Percentiles rank a stretch among this genome's conserved stretches.
These are phyloP conservation scores for Osmoderma eremita DNA, from an alignment of 2,888 invertebrate genomes.

Conservation along the genomic window DNA sequence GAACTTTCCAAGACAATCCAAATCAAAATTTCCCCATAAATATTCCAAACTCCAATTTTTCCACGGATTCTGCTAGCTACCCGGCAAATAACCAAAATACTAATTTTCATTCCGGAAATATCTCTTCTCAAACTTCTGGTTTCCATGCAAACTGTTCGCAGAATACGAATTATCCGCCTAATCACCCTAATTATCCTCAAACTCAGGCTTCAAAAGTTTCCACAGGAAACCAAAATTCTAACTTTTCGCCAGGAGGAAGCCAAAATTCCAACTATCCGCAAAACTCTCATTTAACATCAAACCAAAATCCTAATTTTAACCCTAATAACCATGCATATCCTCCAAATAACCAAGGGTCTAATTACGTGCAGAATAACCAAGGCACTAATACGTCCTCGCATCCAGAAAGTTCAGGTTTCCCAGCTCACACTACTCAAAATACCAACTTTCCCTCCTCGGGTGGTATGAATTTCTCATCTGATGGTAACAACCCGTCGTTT, in stretches of 20 bases:
- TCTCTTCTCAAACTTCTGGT: constrained; percentile 34
- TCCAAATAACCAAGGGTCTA: constrained; percentile 24
- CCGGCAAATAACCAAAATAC: constrained; percentile 33
- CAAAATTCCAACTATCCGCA: constrained; percentile 19
- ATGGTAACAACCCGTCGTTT: not conserved
- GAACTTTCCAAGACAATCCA: constrained; percentile 43
- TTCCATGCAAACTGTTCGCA: constrained; percentile 18
- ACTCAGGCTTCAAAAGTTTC: constrained; percentile 38
- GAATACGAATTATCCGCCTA: constrained; percentile 13
- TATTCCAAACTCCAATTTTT: constrained; percentile 23
- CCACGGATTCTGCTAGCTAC: constrained; percentile 8
- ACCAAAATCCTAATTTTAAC: constrained; percentile 39
- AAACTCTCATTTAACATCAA: constrained; percentile 3
- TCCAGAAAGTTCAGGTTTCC: constrained; percentile 16
- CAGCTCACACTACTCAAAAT: constrained; percentile 16
- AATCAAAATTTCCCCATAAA: constrained; percentile 15
- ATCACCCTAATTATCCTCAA: constrained; percentile 31
- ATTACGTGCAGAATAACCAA: constrained; percentile 36
- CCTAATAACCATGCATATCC: constrained; percentile 26
- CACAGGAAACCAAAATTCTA: constrained; percentile 29
- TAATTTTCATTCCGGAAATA: constrained; percentile 39
- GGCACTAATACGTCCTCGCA: not conserved
- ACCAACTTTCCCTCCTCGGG: constrained; percentile 1
- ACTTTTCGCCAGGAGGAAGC: constrained; percentile 11
- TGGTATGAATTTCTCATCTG: not conserved